Evolutionary conservation across 53 echinoderm and acorn worm genomes (phyloP), one percentile per base, ranked within the genome.

Genomic region (Temnopleurus reevesii): DNA sequence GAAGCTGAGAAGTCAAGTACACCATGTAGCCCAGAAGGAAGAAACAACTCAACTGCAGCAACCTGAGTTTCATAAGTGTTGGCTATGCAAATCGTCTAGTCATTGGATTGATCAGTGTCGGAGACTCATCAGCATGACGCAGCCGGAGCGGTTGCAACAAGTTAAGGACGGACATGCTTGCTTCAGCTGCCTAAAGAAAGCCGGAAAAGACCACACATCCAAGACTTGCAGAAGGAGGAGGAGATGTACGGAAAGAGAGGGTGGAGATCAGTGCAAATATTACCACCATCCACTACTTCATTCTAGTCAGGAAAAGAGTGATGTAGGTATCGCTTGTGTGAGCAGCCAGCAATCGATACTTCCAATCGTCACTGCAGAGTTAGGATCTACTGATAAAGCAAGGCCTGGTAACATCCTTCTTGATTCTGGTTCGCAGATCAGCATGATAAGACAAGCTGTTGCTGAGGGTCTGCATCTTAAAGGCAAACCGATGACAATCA

Each of bases 121-220:
- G 8, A 58, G 81, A 46, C 35, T 90, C 4, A 81, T 47, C 1
- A 27, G 21, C 19, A 83, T 76, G 53, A 56, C 55, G 0, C 84
- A 89, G 15, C 10, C 31, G 18, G 84, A 90, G 7, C 53, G 92
- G 10, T 35, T 84, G 38, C 64, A 88, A 3, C 33, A 38, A 19
- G 46, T 92, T 5, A 92, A 83, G 44, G 90, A 92, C 0, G 87
- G 76, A 9, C 34, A 77, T 46, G 92, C 83, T 7, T 94, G 94
- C 35, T 94, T 92, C 59, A 90, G 89, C 49, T 94, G 94, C 76
- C 77, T 94, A 15, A 92, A 94, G 76, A 90, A 64, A 45, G 92
- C 83, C 5, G 89, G 92, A 1, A 81, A 59, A 53, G 49, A 88
- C 2, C 94, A 94, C 46, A 61, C 1, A 1, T 2, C 29, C 9